Percentiles rank a stretch among this genome's conserved stretches.
These are phyloP conservation scores for Strigamia crassipes DNA, from an alignment of 2,888 invertebrate species.

Conservation along the genomic window DNA sequence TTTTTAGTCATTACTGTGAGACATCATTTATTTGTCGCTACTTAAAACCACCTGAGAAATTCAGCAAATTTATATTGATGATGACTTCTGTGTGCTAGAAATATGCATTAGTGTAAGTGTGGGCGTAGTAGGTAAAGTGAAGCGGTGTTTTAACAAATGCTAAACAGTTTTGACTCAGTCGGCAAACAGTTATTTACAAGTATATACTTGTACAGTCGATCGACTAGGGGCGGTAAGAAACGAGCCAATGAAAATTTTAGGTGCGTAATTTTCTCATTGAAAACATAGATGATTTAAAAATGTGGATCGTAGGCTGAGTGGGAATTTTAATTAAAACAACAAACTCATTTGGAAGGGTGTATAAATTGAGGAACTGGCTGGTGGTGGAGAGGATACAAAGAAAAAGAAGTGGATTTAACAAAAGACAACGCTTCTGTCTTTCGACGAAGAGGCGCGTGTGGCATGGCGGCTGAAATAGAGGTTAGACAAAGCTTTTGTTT, in stretches of 20 bases:
- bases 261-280: conserved; percentile 38
- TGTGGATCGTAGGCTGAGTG: conserved; percentile 18
- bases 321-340: conserved; percentile 40
- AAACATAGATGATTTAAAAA: conserved; percentile 18
- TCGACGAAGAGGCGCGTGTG: background rate
- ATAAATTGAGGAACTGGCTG: background rate
- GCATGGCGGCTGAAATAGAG: conserved; percentile 12
- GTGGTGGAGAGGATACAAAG: background rate
- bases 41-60: conserved; percentile 17
- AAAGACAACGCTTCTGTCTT: conserved; percentile 18
- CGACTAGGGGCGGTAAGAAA: conserved; percentile 27
- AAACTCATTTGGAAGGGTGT: conserved; percentile 29
- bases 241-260: conserved; percentile 25
- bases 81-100: background rate
- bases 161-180: background rate
- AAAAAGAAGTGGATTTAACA: background rate
- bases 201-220: background rate
- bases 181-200: background rate
- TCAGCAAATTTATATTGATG: background rate
- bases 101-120: background rate
- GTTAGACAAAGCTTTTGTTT: conserved; percentile 28
- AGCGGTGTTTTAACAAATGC: background rate
- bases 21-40: background rate
- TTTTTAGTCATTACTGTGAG: background rate
- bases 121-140: background rate